Base-by-base conservation (phyloP, 2,113 vertebrate species). In the Oncorhynchus nerka region DNA sequence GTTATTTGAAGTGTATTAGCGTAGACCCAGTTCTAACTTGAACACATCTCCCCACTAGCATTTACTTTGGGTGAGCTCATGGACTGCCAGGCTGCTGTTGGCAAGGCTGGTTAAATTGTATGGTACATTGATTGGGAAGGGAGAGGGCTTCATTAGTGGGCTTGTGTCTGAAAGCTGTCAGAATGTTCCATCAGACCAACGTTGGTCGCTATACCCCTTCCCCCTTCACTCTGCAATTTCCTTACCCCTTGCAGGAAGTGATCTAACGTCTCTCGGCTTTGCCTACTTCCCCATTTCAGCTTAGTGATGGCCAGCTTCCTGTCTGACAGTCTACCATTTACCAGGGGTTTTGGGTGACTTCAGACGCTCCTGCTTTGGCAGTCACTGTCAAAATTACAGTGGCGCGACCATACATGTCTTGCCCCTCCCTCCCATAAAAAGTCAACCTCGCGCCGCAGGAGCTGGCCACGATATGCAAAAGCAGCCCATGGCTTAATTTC, bases 151-250 rank as follows among this genome's bases (percentile, higher is more conserved):
- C 84, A 86, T 90, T 90, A 88, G 76, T 73, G 86, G 82, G 51
- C 85, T 76, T 89, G 88, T 91, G 89, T 89, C 85, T 90, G 85
- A 90, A 87, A 87, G 83, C 87, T 90, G 89, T 88, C 80, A n/a
- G n/a, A 80, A 81, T 84, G 75, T 85, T 90, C 84, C 78, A 73
- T 88, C 89, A 90, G 77, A 73, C 74, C 45, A 39, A 76, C 84
- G 85, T 81, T 39, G 74, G 78, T 81, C 86, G 87, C 82, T 0
- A 86, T 28, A 87, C 79, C 83, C 30, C 4, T 5, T 5, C 30
- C 30, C 30, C 30, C 30, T 5, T 7, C 34, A 7, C 39, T 12
- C 39, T 45, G 39, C 77, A 68, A 24, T n/a, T 71, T 45, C 39
- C 9, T 45, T 11, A 45, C 67, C 80, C 55, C 24, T 24, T 3